Percentiles rank a stretch among this genome's conserved stretches.
Evolutionary conservation across 1,140 invertebrate species (phyloP).

Genomic region (Lucilia sericata): DNA sequence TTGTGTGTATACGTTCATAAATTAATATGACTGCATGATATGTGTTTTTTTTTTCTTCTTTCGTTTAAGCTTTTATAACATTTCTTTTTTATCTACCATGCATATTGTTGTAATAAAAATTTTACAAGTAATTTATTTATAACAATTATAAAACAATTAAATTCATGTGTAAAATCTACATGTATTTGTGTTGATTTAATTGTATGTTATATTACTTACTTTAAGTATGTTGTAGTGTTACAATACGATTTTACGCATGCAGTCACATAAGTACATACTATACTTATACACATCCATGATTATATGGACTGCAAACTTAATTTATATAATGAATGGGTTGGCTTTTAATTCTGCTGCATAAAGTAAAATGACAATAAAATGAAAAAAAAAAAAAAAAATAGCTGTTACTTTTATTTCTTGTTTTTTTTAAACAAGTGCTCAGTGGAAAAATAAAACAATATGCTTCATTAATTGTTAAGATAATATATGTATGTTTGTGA

Average conservation of each 20-base stretch:
- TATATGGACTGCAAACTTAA: not conserved
- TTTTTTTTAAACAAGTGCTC: not conserved
- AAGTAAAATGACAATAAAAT: not conserved
- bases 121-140: constrained; percentile 42
- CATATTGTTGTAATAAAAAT: constrained; percentile 32
- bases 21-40: not conserved
- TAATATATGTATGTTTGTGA: not conserved
- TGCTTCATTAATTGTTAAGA: constrained; percentile 4
- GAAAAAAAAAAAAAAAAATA: not conserved
- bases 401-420: not conserved
- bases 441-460: not conserved
- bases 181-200: not conserved
- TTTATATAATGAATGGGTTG: constrained; percentile 21
- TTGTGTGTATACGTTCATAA: not conserved
- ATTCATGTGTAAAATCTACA: not conserved
- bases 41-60: not conserved
- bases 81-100: not conserved
- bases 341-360: constrained; percentile 10
- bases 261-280: not conserved
- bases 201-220: not conserved
- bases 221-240: not conserved
- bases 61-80: too few relatives aligned
- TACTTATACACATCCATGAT: not conserved
- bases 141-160: constrained; percentile 44
- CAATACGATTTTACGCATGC: not conserved